phyloP scores from a whole-genome alignment of 2,113 vertebrate genomes.

The Illadopsis cleaveri region DNA sequence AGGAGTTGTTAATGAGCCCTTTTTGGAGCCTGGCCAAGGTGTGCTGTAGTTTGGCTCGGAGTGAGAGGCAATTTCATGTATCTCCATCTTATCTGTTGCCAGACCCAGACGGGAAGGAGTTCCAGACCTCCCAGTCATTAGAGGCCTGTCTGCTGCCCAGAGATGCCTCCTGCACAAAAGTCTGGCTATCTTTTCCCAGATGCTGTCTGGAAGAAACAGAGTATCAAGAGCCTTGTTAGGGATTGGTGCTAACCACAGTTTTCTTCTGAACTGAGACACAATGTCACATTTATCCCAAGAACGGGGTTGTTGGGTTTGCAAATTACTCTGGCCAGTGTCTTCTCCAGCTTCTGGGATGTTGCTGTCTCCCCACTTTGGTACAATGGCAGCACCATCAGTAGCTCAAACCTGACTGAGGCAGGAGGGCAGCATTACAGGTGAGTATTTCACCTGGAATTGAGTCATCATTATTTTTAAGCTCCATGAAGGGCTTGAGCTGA shows the following conservation, averaged over 20 bases:
- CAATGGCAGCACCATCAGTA: not conserved
- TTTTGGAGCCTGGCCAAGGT: not conserved
- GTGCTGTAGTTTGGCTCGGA: not conserved
- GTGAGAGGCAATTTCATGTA: not conserved
- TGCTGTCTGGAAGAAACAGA: not conserved
- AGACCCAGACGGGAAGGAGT: not conserved
- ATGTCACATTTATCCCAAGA: not conserved
- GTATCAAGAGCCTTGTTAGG: not conserved
- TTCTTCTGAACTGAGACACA: not conserved
- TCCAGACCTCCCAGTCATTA: not conserved
- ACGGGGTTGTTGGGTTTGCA: not conserved
- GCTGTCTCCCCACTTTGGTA: not conserved
- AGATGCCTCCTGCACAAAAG: not conserved
- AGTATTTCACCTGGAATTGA: constrained; percentile 7
- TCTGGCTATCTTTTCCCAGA: not conserved
- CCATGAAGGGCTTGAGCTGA: not conserved
- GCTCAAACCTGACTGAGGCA: not conserved
- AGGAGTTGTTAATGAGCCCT: not conserved
- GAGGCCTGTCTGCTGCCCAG: not conserved
- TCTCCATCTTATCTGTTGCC: not conserved
- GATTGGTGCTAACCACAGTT: not conserved
- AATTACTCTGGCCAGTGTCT: not conserved
- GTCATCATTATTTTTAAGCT: not conserved
- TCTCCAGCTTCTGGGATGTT: not conserved
- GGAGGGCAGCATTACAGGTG: not conserved